phyloP scores from a whole-genome alignment of 2,797 vertebrate genomes.

The Tiaroga cobitis region DNA sequence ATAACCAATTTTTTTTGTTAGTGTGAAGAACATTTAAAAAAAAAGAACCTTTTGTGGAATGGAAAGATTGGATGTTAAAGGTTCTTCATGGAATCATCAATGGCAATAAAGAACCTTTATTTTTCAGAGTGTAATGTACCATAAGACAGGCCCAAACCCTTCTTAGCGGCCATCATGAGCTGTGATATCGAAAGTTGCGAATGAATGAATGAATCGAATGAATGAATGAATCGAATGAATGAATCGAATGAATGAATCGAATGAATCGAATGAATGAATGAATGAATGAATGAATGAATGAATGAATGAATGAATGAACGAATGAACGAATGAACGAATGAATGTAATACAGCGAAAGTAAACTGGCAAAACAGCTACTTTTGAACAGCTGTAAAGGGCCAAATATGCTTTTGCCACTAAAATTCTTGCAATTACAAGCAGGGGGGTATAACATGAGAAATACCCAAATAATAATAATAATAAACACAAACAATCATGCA shows the following conservation, averaged over 20 bases:
- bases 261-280: background rate
- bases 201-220: background rate
- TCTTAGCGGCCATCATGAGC: background rate
- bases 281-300: background rate
- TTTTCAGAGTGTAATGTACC: background rate
- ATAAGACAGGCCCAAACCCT: background rate
- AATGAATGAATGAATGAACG: background rate
- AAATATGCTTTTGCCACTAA: background rate
- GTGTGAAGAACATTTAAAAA: background rate
- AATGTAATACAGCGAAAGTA: background rate
- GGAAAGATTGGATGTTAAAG: background rate
- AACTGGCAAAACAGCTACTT: background rate
- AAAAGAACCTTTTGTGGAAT: background rate
- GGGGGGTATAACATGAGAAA: too few relatives aligned
- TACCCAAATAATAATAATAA: too few relatives aligned
- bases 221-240: background rate
- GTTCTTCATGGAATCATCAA: background rate
- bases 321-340: background rate
- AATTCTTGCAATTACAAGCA: too few relatives aligned
- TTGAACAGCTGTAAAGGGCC: background rate
- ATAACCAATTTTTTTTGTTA: background rate
- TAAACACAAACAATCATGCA: background rate
- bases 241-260: too few relatives aligned
- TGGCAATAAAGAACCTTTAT: background rate
- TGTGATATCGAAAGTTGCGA: background rate